Evolutionary conservation across 2,797 vertebrate species (phyloP).

Genomic region (Pelodytes ibericus): DNA sequence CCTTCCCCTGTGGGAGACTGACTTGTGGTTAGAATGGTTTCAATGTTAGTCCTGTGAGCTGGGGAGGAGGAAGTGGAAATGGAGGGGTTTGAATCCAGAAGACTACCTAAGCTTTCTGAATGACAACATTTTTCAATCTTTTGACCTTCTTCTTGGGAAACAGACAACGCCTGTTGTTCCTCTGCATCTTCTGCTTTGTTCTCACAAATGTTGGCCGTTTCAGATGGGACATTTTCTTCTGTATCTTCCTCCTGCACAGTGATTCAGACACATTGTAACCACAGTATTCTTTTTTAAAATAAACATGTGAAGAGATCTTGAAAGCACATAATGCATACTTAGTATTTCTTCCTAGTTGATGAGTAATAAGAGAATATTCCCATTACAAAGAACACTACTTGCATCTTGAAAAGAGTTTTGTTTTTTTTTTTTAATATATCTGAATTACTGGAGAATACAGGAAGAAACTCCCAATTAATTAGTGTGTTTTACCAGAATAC

Average conservation of each 20-base stretch:
- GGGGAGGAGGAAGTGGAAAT: conserved; percentile 71
- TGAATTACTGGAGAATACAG: too few relatives aligned
- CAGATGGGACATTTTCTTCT: conserved; percentile 60
- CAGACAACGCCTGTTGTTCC: conserved; percentile 39
- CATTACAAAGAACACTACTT: too few relatives aligned
- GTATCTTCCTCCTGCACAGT: conserved; percentile 73
- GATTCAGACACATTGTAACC: too few relatives aligned
- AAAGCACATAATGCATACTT: too few relatives aligned
- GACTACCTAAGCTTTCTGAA: conserved; percentile 68
- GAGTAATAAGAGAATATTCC: too few relatives aligned
- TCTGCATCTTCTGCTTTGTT: conserved; percentile 70
- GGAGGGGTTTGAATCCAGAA: conserved; percentile 67
- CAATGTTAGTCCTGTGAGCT: conserved; percentile 73
- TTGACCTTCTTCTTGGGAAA: conserved; percentile 57
- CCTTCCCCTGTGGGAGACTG: conserved; percentile 73
- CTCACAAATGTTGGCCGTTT: conserved; percentile 45
- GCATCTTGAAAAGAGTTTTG: too few relatives aligned
- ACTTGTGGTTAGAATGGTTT: conserved; percentile 70
- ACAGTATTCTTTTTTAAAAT: too few relatives aligned
- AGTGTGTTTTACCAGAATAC: too few relatives aligned
- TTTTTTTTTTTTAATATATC: too few relatives aligned
- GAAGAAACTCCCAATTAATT: too few relatives aligned
- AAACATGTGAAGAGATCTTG: too few relatives aligned
- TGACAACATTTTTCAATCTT: conserved; percentile 66
- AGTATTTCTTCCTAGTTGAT: too few relatives aligned